Evolutionary conservation across 2,888 invertebrate genomes (phyloP).

Genomic region (Parelbella ahira): DNA sequence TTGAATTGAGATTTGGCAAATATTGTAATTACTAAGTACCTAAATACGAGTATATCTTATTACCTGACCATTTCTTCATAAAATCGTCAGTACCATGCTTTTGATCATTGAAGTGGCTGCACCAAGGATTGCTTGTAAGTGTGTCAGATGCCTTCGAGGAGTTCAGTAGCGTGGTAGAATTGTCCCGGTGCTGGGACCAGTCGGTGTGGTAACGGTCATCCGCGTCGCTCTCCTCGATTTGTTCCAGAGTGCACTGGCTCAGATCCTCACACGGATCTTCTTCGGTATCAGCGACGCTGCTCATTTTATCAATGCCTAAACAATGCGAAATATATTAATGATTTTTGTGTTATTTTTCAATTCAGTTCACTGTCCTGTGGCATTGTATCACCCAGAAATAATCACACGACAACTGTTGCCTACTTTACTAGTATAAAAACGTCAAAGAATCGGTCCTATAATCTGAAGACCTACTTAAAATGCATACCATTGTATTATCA

Average conservation of each 20-base stretch:
- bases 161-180: constrained; percentile 31
- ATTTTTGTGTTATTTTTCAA: no score
- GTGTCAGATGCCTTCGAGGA: constrained; percentile 23
- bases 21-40: no score
- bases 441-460: no score
- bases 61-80: constrained; percentile 16
- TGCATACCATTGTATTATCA: no score
- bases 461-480: no score
- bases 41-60: background rate
- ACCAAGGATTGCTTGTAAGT: constrained; percentile 2
- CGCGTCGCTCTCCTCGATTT: constrained; percentile 34
- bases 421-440: no score
- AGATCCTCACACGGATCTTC: constrained; percentile 37
- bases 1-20: no score
- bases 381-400: no score
- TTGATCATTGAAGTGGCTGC: background rate
- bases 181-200: constrained; percentile 33
- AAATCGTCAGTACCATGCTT: background rate
- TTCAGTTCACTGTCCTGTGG: no score
- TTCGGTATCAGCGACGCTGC: constrained; percentile 30
- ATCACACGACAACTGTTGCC: no score
- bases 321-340: no score
- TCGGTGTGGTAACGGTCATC: constrained; percentile 30
- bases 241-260: constrained; percentile 37
- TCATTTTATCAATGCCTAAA: constrained; percentile 13